Evolutionary conservation across 37 sponge, comb jelly and placozoan species (phyloP).

Genomic region (Amphimedon queenslandica): DNA sequence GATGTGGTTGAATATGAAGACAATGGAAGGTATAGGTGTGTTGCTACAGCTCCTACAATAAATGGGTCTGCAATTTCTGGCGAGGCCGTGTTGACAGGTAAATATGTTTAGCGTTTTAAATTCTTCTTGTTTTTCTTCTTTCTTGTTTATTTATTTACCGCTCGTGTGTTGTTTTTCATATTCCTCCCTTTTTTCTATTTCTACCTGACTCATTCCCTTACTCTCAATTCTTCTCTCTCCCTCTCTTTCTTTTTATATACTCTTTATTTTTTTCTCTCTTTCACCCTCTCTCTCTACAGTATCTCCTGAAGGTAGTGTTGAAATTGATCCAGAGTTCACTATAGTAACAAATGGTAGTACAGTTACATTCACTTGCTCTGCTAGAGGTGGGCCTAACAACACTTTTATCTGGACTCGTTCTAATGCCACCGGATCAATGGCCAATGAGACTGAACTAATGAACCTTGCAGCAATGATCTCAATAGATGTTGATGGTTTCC

Average conservation of each 20-base stretch:
- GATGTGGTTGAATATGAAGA: constrained; percentile 11
- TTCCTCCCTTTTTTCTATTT: too few relatives aligned
- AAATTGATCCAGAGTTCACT: background rate
- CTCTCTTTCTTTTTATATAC: too few relatives aligned
- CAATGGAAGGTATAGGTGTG: constrained; percentile 15
- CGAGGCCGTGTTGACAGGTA: background rate
- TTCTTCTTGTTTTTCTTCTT: too few relatives aligned
- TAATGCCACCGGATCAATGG: background rate
- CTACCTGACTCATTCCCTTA: too few relatives aligned
- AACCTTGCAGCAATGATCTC: background rate
- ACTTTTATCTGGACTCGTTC: constrained; percentile 8
- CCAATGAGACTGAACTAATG: background rate
- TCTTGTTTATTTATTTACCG: too few relatives aligned
- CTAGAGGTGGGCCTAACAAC: constrained; percentile 19
- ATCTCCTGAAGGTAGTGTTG: constrained; percentile 27
- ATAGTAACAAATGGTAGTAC: background rate
- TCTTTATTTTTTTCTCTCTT: too few relatives aligned
- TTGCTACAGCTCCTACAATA: background rate
- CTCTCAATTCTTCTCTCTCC: too few relatives aligned
- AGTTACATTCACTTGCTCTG: constrained; percentile 13
- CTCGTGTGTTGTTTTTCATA: too few relatives aligned
- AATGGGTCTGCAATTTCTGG: background rate
- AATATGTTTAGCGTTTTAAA: too few relatives aligned
- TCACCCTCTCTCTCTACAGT: constrained; percentile 2
- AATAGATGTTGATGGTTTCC: constrained; percentile 67